phyloP scores from a whole-genome alignment of 1,140 invertebrate genomes.

The Drosophila repleta region DNA sequence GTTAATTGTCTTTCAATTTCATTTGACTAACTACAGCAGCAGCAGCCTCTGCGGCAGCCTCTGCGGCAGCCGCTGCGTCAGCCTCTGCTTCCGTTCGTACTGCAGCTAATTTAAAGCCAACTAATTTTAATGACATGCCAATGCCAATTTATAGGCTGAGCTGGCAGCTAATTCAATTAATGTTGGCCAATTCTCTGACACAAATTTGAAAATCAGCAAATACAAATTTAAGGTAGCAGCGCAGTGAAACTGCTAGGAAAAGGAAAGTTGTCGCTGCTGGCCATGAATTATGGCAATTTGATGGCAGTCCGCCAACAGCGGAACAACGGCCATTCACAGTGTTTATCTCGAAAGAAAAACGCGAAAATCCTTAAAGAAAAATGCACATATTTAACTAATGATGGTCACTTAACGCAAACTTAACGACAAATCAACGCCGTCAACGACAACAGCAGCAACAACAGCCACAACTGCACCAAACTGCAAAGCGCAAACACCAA shows the following conservation, averaged over 20 bases:
- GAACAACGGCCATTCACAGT: conserved; percentile 47
- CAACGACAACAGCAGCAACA: not conserved
- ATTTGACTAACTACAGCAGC: conserved; percentile 56
- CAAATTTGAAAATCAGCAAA: conserved; percentile 27
- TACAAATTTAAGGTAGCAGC: conserved; percentile 34
- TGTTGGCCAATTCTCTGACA: conserved; percentile 35
- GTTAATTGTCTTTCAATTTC: conserved; percentile 81
- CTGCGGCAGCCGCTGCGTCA: too few relatives aligned
- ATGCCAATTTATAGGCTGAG: conserved; percentile 39
- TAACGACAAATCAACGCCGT: conserved; percentile 75
- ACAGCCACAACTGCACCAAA: conserved; percentile 8
- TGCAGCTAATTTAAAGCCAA: conserved; percentile 12
- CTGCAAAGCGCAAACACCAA: conserved; percentile 11
- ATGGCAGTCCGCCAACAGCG: conserved; percentile 41
- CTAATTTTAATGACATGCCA: conserved; percentile 48
- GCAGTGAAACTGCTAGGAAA: conserved; percentile 49
- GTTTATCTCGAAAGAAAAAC: conserved; percentile 52
- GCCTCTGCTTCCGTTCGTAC: conserved; percentile 44
- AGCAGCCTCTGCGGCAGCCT: too few relatives aligned
- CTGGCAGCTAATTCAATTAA: conserved; percentile 50
- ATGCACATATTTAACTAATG: conserved; percentile 82
- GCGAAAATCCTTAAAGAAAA: conserved; percentile 80
- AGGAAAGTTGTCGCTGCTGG: conserved; percentile 56
- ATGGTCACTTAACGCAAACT: conserved; percentile 79
- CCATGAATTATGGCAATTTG: conserved; percentile 75